Base-by-base conservation (phyloP, 2,113 vertebrate species). In the Tautogolabrus adspersus region DNA sequence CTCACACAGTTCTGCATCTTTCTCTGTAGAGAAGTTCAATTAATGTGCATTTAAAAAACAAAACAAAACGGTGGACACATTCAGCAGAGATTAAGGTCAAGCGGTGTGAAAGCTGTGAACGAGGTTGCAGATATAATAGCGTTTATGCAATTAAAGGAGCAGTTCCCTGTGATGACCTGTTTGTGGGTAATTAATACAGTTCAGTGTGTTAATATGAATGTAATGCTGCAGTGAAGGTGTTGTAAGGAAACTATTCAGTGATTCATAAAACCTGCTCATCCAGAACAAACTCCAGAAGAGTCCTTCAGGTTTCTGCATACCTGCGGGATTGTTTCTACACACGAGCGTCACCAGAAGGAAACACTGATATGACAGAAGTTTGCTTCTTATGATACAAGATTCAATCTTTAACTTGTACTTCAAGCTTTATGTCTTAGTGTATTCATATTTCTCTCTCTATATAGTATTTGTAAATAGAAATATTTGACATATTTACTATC, bases 251-350 rank as follows among this genome's bases (percentile, higher is more conserved):
- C 42, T 34, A 34, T 30, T 65, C 37, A 10, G 6, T 22, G 23
- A 72, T 51, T 75, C 21, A 38, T 57, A 34, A 72, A 80, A 81
- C 66, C 37, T 55, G 55, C 19, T 63, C 57, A 22, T 65, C 68
- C 58, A 59, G 30, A 42, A 54, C 23, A 44, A 73, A 44, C 19
- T 7, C 8, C 37, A 57, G 26, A 60, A 18, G 7, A 7, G 18
- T 44, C 67, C 44, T 80, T 67, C 37, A 42, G 12, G 2, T 19
- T 67, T 64, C 57, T 12, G 4, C 75, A 19, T 59, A 3, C 8
- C 21, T 16, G 18, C 10, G 42, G 22, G 23, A 38, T 30, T 66
- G 15, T 30, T 46, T 23, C 19, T 2, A 1, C 0, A 62, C 19
- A 19, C 10, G 5, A 55, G 38, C 15, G 26, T 64, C 21, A 52